These are phyloP conservation scores for Rhadinocentrus ornatus DNA, from an alignment of 2,797 vertebrate genomes.

Conservation along the genomic window DNA sequence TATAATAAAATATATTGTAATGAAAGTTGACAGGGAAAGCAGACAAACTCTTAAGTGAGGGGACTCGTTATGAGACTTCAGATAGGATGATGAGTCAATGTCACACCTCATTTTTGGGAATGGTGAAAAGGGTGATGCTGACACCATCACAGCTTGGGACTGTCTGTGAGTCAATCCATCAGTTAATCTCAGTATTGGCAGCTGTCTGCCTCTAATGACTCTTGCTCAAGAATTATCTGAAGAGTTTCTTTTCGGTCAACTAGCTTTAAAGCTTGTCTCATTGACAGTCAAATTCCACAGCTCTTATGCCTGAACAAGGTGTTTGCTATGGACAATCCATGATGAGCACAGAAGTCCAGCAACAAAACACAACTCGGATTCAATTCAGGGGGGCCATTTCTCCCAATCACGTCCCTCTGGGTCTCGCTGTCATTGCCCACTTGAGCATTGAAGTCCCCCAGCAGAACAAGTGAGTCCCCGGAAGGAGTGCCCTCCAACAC, in stretches of 20 bases:
- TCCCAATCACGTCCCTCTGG: too few species aligned
- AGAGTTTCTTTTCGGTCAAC: constrained; percentile 13
- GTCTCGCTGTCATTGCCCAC: too few species aligned
- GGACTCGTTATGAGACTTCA: not conserved
- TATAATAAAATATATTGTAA: too few species aligned
- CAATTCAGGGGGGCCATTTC: too few species aligned
- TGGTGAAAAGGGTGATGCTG: constrained; percentile 9
- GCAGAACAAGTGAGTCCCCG: too few species aligned
- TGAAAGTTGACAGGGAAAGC: not conserved
- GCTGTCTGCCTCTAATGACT: constrained; percentile 29
- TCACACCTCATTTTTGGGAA: not conserved
- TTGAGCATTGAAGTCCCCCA: too few species aligned
- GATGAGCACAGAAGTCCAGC: too few species aligned
- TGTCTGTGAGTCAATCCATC: constrained; percentile 47
- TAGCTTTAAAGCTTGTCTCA: constrained; percentile 18
- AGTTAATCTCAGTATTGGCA: constrained; percentile 43
- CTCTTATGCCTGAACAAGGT: too few species aligned
- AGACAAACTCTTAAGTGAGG: not conserved
- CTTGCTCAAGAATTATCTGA: constrained; percentile 38
- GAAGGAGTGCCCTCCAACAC: too few species aligned
- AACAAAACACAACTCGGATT: too few species aligned
- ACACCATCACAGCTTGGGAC: constrained; percentile 38
- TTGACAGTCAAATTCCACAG: not conserved
- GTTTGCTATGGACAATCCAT: too few species aligned
- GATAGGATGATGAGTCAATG: constrained; percentile 15